Evolutionary conservation across 2,113 vertebrate species (phyloP).

Genomic region (Reinhardtius hippoglossoides): DNA sequence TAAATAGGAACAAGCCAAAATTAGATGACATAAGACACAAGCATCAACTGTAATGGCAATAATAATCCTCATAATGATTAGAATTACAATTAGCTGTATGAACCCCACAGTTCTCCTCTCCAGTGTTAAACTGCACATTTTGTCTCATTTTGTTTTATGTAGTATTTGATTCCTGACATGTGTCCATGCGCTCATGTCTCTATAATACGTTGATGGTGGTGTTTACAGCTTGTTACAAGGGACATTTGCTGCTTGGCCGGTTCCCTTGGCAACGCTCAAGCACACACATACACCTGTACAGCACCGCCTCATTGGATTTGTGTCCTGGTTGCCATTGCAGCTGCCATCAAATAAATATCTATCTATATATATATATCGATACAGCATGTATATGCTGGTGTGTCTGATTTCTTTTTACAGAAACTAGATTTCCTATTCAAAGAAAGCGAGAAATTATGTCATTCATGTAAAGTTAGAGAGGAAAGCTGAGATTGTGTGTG

Average conservation of each 20-base stretch:
- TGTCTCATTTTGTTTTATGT: not conserved
- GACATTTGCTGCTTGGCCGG: slow-evolving; percentile 72
- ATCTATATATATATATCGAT: too few species aligned
- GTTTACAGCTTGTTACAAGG: slow-evolving; percentile 70
- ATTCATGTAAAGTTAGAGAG: slow-evolving; percentile 23
- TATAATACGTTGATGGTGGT: slow-evolving; percentile 58
- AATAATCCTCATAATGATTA: not conserved
- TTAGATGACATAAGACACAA: slow-evolving; percentile 3
- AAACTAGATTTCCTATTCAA: not conserved
- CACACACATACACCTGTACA: slow-evolving; percentile 54
- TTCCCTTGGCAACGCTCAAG: slow-evolving; percentile 82
- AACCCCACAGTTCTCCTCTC: not conserved
- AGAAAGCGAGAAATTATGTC: slow-evolving; percentile 14
- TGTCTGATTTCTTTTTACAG: too few species aligned
- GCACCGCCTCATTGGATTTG: slow-evolving; percentile 38
- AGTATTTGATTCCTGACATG: not conserved
- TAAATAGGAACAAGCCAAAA: not conserved
- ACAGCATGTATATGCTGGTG: too few species aligned
- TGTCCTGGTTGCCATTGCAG: slow-evolving; percentile 54
- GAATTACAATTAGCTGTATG: not conserved
- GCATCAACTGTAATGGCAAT: not conserved
- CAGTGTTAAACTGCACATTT: not conserved
- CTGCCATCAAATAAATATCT: not conserved
- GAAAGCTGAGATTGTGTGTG: too few species aligned
- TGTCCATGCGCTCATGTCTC: slow-evolving; percentile 42